Conservation (phyloP, 1,140 invertebrate species). For the Drosophila lowei region DNA sequence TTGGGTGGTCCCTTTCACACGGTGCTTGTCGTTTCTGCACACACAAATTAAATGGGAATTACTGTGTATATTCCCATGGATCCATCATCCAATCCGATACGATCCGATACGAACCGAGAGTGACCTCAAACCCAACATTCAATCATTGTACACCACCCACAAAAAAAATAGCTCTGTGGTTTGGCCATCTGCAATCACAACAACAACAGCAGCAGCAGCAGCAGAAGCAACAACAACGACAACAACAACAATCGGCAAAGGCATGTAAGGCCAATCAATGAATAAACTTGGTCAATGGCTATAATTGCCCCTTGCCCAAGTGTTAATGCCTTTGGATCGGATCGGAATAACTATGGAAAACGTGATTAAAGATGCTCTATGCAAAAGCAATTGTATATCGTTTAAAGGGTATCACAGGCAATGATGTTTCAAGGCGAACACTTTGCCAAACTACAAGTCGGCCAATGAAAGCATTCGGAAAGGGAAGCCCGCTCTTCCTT, state of each 20-base stretch:
- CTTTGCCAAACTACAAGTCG: too few species aligned
- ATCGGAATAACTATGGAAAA: constrained; percentile 69
- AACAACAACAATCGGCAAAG: constrained; percentile 27
- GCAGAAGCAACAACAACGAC: too few species aligned
- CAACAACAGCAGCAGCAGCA: constrained; percentile 23
- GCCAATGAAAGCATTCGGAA: too few species aligned
- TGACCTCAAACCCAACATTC: constrained; percentile 64
- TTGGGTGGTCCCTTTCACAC: constrained; percentile 61
- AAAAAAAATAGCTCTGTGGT: constrained; percentile 35
- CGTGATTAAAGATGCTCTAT: constrained; percentile 79
- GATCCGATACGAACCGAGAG: too few species aligned
- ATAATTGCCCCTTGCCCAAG: constrained; percentile 58
- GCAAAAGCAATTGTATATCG: constrained; percentile 55
- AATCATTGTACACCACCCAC: constrained; percentile 76
- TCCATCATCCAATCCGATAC: constrained; percentile 55
- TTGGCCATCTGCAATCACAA: constrained; percentile 61
- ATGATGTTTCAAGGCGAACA: not conserved
- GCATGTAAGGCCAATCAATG: constrained; percentile 76
- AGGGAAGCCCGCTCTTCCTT: too few species aligned
- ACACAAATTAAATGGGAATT: constrained; percentile 22
- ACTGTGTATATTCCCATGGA: constrained; percentile 58
- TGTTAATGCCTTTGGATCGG: constrained; percentile 60
- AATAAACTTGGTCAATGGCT: constrained; percentile 72
- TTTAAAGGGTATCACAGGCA: constrained; percentile 17
- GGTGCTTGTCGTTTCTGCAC: constrained; percentile 36